phyloP scores from a whole-genome alignment of 2,797 vertebrate genomes.

The Falco concolor region DNA sequence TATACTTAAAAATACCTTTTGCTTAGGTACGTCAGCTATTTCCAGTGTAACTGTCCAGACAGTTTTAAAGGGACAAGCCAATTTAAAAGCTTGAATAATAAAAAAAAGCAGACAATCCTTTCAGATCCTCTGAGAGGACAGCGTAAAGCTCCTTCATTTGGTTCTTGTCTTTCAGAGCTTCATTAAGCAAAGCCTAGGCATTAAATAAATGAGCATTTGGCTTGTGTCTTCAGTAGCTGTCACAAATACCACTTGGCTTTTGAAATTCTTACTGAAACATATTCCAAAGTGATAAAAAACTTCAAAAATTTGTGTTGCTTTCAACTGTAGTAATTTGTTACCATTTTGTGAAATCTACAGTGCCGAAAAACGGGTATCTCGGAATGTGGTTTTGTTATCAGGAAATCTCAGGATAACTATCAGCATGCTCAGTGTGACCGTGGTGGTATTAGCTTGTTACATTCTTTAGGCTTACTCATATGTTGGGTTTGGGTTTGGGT shows the following conservation, averaged over 20 bases:
- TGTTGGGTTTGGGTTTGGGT: too few species aligned
- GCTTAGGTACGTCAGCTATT: background rate
- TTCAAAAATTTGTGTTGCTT: background rate
- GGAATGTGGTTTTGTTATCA: background rate
- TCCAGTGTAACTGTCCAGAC: background rate
- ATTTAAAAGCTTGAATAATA: background rate
- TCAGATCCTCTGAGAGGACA: background rate
- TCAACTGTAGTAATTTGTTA: background rate
- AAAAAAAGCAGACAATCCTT: background rate
- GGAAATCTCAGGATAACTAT: background rate
- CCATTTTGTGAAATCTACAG: background rate
- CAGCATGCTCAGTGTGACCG: background rate
- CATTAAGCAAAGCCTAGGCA: background rate
- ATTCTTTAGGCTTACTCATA: background rate
- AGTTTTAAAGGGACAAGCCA: background rate
- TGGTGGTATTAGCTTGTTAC: background rate
- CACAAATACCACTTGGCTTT: background rate
- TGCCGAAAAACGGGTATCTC: background rate
- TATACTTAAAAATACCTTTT: conserved; percentile 35
- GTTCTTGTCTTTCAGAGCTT: background rate
- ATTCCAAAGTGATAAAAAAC: background rate
- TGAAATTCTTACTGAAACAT: background rate
- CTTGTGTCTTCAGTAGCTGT: background rate
- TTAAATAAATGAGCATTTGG: background rate
- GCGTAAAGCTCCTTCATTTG: background rate